Evolutionary conservation across 2,888 invertebrate species (phyloP).

Genomic region (Fragum fragum): DNA sequence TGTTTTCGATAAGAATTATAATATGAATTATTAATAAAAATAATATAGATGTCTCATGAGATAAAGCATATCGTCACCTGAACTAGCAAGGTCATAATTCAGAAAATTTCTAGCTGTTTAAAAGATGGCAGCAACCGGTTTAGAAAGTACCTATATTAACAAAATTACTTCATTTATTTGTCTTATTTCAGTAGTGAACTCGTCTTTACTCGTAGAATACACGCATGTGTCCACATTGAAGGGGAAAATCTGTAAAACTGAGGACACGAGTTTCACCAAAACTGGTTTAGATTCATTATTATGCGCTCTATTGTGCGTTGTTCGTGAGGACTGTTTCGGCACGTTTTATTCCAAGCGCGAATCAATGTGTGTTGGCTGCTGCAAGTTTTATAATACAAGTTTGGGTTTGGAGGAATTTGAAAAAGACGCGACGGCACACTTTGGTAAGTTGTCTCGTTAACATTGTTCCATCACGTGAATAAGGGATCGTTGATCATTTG

Average conservation of each 20-base stretch:
- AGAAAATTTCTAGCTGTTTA: no score
- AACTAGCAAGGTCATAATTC: no score
- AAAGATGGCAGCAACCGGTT: no score
- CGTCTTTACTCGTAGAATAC: neutral
- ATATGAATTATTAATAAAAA: no score
- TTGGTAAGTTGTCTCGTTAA: neutral
- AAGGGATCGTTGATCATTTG: no score
- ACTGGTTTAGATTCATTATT: neutral
- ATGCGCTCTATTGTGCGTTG: neutral
- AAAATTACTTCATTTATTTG: no score
- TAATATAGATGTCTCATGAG: no score
- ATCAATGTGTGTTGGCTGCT: neutral
- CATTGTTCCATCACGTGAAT: no score
- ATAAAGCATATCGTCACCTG: no score
- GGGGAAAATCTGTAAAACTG: neutral
- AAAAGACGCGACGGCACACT: neutral
- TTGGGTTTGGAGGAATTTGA: neutral
- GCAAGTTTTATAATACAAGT: neutral
- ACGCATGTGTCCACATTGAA: neutral
- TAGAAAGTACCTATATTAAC: no score
- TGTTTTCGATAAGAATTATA: no score
- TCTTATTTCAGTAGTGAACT: no score
- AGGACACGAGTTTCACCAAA: neutral
- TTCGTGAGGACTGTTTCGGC: neutral
- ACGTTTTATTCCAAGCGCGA: neutral